A percentile compares a stretch with the other conserved stretches of the same genome.
Evolutionary conservation across 2,888 invertebrate species (phyloP).

Genomic region (Heliconius erato): DNA sequence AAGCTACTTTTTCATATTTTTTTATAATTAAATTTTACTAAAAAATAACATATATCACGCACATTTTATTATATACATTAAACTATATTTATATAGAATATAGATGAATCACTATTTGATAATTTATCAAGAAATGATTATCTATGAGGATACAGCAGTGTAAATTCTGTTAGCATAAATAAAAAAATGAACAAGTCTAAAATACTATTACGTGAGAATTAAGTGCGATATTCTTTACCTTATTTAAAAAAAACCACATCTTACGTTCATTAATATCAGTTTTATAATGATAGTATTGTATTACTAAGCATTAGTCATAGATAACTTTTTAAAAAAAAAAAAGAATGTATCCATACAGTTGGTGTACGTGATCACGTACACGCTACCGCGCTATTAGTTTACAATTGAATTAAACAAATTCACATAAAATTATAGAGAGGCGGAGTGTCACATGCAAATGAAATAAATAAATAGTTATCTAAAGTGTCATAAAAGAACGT

Average conservation of each 20-base stretch:
- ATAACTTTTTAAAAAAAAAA: slow-evolving; percentile 3
- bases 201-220: background rate
- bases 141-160: too few species aligned
- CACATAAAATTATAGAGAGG: too few species aligned
- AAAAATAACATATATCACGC: background rate
- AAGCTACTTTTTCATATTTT: too few species aligned
- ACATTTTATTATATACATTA: background rate
- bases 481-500: background rate
- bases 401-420: background rate
- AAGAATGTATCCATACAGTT: background rate
- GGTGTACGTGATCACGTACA: slow-evolving; percentile 5
- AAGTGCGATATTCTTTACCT: background rate
- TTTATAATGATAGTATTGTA: background rate
- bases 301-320: background rate
- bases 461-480: background rate
- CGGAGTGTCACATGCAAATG: background rate
- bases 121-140: too few species aligned
- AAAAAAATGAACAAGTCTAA: background rate
- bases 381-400: background rate
- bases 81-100: background rate
- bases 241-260: background rate
- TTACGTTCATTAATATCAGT: background rate
- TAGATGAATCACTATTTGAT: background rate
- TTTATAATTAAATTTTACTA: too few species aligned
- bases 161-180: background rate